Conservation (phyloP, 1,140 invertebrate species). For the Bombus confusus region DNA sequence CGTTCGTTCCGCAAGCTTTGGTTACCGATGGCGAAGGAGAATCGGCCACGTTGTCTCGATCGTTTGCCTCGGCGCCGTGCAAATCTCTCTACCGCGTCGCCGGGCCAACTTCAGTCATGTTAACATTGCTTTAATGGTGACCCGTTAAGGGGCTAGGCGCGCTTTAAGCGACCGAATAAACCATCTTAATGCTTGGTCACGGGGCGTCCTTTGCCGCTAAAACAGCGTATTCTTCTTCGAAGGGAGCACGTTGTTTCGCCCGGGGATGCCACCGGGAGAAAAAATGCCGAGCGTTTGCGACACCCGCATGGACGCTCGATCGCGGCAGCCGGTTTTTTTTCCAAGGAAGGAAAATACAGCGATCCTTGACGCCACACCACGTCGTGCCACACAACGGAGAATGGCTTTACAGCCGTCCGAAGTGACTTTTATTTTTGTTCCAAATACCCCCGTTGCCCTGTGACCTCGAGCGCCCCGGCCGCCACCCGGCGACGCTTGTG, state of each 20-base stretch:
- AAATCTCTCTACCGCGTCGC: conserved; percentile 16
- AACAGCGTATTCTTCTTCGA: conserved; percentile 33
- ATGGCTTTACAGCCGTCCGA: conserved; percentile 4
- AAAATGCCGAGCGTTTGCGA: conserved; percentile 1
- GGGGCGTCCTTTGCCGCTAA: conserved; percentile 38
- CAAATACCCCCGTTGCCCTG: conserved; percentile 13
- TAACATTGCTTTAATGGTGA: conserved; percentile 69
- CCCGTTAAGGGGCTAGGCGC: conserved; percentile 49
- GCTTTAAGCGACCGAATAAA: conserved; percentile 64
- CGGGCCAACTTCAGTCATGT: conserved; percentile 38
- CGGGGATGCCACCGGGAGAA: not conserved
- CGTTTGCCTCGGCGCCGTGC: conserved; percentile 14
- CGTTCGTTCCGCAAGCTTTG: not conserved
- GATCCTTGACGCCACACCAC: no score
- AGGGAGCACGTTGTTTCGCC: conserved; percentile 5
- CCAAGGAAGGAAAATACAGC: not conserved
- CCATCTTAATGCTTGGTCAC: conserved; percentile 46
- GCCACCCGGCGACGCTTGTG: no score
- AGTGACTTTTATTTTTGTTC: conserved; percentile 43
- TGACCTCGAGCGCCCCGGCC: not conserved
- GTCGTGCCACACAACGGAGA: not conserved
- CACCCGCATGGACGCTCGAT: no score
- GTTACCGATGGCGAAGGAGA: conserved; percentile 7
- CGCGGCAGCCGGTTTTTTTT: not conserved
- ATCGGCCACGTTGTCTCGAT: not conserved